These are phyloP conservation scores for Latrodectus geometricus DNA, from an alignment of 1,140 invertebrate species.

Conservation along the genomic window DNA sequence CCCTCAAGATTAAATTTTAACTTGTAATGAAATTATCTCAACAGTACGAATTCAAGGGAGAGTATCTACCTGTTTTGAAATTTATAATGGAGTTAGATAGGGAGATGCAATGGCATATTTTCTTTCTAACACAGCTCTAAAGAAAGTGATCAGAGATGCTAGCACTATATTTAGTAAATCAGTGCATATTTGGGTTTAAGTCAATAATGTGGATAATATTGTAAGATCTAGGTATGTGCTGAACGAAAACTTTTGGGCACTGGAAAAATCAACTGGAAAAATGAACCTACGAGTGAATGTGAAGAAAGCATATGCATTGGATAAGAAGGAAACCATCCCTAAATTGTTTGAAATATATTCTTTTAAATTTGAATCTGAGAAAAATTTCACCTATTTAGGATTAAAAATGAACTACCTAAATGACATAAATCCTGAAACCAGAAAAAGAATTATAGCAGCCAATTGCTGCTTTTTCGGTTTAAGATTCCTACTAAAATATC, in stretches of 20 bases:
- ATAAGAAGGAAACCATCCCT: no score
- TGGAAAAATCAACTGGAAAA: neutral
- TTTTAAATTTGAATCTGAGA: neutral
- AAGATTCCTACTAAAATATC: neutral
- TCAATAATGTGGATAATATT: no score
- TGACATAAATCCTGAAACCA: no score
- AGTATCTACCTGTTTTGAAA: neutral
- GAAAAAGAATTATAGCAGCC: neutral
- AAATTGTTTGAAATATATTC: neutral
- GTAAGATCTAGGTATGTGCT: constrained; percentile 1
- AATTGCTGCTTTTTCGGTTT: neutral
- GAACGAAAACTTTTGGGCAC: neutral
- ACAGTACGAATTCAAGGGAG: neutral
- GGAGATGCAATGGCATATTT: neutral
- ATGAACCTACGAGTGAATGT: neutral
- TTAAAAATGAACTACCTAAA: neutral
- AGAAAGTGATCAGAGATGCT: constrained; percentile 10
- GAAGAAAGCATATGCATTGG: neutral
- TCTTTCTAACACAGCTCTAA: neutral
- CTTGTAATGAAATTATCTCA: neutral
- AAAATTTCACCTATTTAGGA: neutral
- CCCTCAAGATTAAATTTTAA: constrained; percentile 3
- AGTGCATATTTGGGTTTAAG: neutral
- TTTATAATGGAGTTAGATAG: no score
- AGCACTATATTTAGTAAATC: neutral